phyloP scores from a whole-genome alignment of 1,140 invertebrate genomes.

The Drusus annulatus region DNA sequence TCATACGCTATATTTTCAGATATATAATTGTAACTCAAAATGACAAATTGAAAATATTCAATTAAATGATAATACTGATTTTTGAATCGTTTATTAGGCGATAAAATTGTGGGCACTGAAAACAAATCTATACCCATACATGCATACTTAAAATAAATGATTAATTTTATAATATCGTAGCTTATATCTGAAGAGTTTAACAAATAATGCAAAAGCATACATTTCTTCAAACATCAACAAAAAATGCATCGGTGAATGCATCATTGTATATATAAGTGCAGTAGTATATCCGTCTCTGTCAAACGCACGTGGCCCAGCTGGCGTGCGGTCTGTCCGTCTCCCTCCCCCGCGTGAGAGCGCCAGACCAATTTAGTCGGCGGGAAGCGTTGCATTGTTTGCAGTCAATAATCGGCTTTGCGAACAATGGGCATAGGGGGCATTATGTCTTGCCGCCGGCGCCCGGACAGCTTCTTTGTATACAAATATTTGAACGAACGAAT shows the following conservation, averaged over 20 bases:
- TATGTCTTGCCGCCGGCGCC: slow-evolving; percentile 39
- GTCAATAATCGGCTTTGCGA: slow-evolving; percentile 47
- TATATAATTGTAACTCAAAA: no score
- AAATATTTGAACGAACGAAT: slow-evolving; percentile 43
- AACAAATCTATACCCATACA: no score
- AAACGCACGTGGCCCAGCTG: not conserved
- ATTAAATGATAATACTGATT: no score
- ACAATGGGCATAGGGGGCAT: slow-evolving; percentile 51
- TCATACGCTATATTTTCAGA: no score
- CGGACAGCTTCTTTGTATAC: slow-evolving; percentile 44
- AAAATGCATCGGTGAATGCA: not conserved
- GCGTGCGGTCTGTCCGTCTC: not conserved
- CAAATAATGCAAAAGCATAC: no score
- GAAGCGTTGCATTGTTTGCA: slow-evolving; percentile 5
- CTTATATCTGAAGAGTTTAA: no score
- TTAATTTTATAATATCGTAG: no score
- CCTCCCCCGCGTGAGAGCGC: slow-evolving; percentile 29
- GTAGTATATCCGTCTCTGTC: not conserved
- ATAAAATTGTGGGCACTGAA: no score
- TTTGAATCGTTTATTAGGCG: no score
- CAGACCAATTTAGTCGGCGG: slow-evolving; percentile 14
- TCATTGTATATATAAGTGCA: not conserved
- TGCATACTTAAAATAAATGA: no score
- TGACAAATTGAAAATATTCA: no score
- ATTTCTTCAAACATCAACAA: no score